Conservation (phyloP, 2,797 vertebrate species). For the Stomatorhinus walkeri region DNA sequence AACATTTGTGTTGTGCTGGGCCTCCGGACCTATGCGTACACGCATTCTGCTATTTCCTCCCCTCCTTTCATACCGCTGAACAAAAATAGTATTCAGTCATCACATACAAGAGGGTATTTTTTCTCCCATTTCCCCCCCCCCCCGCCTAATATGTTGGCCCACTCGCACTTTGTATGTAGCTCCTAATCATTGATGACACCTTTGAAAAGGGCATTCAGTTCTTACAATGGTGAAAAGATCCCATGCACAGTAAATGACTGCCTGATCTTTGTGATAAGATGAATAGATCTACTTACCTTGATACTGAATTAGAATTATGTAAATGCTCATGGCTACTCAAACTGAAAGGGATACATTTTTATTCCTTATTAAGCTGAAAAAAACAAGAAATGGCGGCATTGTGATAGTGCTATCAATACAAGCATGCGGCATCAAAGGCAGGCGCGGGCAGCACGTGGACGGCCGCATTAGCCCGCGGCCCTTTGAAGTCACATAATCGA, state of each 20-base stretch:
- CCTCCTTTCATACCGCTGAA: conserved; percentile 36
- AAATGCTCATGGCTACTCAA: conserved; percentile 59
- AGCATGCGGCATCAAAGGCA: conserved; percentile 69
- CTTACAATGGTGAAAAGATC: conserved; percentile 54
- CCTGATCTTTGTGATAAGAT: conserved; percentile 52
- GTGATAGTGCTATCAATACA: conserved; percentile 75
- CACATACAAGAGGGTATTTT: conserved; percentile 50
- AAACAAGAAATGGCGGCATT: conserved; percentile 65
- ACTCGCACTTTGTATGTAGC: conserved; percentile 54
- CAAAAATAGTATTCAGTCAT: conserved; percentile 42
- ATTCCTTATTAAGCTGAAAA: conserved; percentile 50
- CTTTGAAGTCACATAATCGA: conserved; percentile 76
- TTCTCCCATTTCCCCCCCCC: conserved; percentile 43
- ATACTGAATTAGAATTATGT: conserved; percentile 61
- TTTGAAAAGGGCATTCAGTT: conserved; percentile 65
- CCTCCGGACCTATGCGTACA: conserved; percentile 39
- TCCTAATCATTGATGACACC: conserved; percentile 60
- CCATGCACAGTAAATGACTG: conserved; percentile 62
- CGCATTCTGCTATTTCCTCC: conserved; percentile 44
- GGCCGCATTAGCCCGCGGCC: conserved; percentile 64
- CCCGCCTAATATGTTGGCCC: conserved; percentile 46
- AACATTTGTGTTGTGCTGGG: neutral
- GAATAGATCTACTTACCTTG: conserved; percentile 56
- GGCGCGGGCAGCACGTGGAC: conserved; percentile 30
- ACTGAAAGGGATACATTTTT: conserved; percentile 62